Base-by-base conservation (phyloP, 2,113 vertebrate species). In the Spea multiplicata region DNA sequence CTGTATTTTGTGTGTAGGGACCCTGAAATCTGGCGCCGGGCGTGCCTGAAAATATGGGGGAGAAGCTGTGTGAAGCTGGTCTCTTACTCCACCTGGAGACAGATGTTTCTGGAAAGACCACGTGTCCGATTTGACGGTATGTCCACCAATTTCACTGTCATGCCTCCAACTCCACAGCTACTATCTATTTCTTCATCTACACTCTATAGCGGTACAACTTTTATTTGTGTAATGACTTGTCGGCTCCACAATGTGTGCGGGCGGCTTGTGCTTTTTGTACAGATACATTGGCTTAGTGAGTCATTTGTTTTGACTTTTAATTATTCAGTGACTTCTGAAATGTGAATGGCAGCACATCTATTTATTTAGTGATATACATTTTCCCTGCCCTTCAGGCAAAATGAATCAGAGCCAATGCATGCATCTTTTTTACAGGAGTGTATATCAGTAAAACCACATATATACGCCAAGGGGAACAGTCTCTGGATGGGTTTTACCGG, bases 361-460 rank as follows among this genome's bases (percentile, higher is more conserved):
- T 30, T 30, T 30, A 30, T 30, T 30, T 30, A 30, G 30, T 30
- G 30, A 30, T 30, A 2, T 30, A 30, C 30, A 30, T 30, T 30
- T 30, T 30, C 30, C 30, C 30, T 30, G 30, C 30, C 30, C 30
- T 30, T 30, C 30, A 30, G 30, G 30, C 30, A 30, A 30, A 30
- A 30, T 2, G 30, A 30, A 30, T 30, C 30, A 30, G 30, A 30
- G 30, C 30, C 30, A 30, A 30, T 30, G 30, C 78, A 59, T 30
- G 30, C 30, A 30, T 30, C 30, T 30, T 30, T 30, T 30, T 46
- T 75, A 3, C 68, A 99, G 97, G 97, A 13, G 93, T 99, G 2
- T 99, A 99, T 83, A 96, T 99, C 91, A 98, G 96, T 88, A 99
- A 95, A 89, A 96, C 95, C 2, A 94, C 95, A 3, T 99, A 99